phyloP scores from a whole-genome alignment of 2,888 invertebrate species.

The Mythimna impura region DNA sequence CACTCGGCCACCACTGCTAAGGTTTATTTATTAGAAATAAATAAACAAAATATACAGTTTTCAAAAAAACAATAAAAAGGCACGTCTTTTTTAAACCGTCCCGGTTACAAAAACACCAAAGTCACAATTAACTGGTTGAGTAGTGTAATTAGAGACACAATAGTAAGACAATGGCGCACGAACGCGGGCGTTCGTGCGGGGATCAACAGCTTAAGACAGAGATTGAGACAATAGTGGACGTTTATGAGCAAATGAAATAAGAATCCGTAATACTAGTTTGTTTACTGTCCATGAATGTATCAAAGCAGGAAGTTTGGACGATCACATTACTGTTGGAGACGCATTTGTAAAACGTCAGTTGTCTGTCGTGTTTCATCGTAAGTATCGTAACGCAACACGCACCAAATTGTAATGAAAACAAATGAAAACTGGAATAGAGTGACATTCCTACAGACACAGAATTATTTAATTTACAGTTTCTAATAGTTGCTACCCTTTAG shows the following conservation, averaged over 20 bases:
- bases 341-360: conserved; percentile 10
- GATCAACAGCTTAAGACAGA: too few relatives aligned
- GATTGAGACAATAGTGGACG: background rate
- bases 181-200: too few relatives aligned
- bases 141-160: too few relatives aligned
- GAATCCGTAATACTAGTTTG: conserved; percentile 3
- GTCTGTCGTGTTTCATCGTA: conserved; percentile 10
- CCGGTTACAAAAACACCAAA: too few relatives aligned
- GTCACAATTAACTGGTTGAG: too few relatives aligned
- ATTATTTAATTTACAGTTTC: background rate
- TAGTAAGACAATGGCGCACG: too few relatives aligned
- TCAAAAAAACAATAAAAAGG: too few relatives aligned
- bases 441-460: background rate
- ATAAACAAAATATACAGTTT: too few relatives aligned
- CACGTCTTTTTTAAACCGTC: too few relatives aligned
- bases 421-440: background rate
- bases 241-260: conserved; percentile 17
- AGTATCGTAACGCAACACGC: background rate
- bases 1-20: too few relatives aligned
- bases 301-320: conserved; percentile 18
- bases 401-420: background rate
- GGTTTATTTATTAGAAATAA: too few relatives aligned
- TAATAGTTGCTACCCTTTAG: background rate
- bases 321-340: conserved; percentile 6
- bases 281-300: conserved; percentile 18